Conservation (phyloP, 1,140 invertebrate genomes). For the Drosophila subobscura region DNA sequence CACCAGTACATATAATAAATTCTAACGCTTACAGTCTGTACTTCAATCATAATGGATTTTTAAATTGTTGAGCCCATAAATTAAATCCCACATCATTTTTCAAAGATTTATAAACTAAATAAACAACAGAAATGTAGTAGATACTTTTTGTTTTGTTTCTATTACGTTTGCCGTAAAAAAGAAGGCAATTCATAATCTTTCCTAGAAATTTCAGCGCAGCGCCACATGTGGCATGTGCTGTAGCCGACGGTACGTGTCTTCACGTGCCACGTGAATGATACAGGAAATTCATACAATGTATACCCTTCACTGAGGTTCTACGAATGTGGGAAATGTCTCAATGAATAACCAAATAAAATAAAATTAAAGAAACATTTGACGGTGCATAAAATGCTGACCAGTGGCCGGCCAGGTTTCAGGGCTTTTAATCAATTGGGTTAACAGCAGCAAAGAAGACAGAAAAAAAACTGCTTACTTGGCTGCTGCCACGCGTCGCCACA, state of each 20-base stretch:
- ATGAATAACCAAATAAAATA: slow-evolving; percentile 13
- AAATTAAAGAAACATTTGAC: neutral
- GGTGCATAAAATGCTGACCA: slow-evolving; percentile 17
- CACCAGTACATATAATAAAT: neutral
- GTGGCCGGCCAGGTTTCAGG: neutral
- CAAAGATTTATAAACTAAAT: slow-evolving; percentile 13
- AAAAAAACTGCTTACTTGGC: slow-evolving; percentile 49
- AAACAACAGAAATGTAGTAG: slow-evolving; percentile 1
- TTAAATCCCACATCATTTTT: slow-evolving; percentile 4
- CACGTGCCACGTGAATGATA: slow-evolving; percentile 30
- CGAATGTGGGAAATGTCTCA: slow-evolving; percentile 37
- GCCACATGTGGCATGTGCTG: slow-evolving; percentile 37
- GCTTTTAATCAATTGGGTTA: slow-evolving; percentile 17
- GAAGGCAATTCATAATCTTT: slow-evolving; percentile 25
- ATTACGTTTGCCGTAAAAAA: slow-evolving; percentile 4
- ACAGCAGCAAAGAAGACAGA: neutral
- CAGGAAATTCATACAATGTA: slow-evolving; percentile 14
- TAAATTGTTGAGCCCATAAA: neutral
- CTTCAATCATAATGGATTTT: neutral
- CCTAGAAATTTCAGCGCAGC: slow-evolving; percentile 6
- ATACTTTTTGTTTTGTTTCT: neutral
- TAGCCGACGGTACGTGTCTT: neutral
- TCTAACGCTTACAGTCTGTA: neutral
- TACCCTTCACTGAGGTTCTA: neutral
- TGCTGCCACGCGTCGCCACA: slow-evolving; percentile 54